Evolutionary conservation across 2,797 vertebrate species (phyloP).

Genomic region (Crenichthys baileyi): DNA sequence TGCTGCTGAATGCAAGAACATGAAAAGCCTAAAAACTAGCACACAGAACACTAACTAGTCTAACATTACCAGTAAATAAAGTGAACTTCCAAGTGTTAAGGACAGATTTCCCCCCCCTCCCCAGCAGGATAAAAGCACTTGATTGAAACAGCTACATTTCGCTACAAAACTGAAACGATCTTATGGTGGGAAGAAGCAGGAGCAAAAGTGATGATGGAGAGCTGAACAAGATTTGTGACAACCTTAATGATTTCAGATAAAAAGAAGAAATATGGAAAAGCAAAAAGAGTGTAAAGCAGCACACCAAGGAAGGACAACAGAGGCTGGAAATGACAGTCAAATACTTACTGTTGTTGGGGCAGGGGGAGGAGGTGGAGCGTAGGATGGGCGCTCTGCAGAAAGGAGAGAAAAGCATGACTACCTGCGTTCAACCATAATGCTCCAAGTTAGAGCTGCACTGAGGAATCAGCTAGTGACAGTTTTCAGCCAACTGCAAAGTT

Average conservation of each 20-base stretch:
- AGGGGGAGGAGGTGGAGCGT: conserved; percentile 95
- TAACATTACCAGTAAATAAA: background rate
- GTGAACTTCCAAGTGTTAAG: background rate
- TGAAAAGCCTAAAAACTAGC: conserved; percentile 17
- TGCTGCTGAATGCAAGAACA: conserved; percentile 23
- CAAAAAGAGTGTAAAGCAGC: background rate
- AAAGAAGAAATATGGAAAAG: conserved; percentile 24
- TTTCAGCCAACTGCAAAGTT: no score
- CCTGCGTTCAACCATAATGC: background rate
- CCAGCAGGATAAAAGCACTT: background rate
- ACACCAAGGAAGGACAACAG: conserved; percentile 2
- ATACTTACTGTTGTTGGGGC: conserved; percentile 97
- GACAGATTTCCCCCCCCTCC: background rate
- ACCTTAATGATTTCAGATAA: conserved; percentile 22
- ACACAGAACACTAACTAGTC: background rate
- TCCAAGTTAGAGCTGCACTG: background rate
- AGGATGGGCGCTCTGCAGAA: conserved; percentile 93
- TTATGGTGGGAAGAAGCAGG: conserved; percentile 42
- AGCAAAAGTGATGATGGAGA: conserved; percentile 47
- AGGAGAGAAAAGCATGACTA: conserved; percentile 11
- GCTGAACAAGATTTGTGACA: conserved; percentile 17
- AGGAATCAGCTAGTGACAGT: no score
- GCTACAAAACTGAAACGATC: background rate
- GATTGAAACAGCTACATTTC: background rate
- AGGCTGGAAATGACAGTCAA: background rate